Percentiles rank a stretch among this genome's conserved stretches.
These are phyloP conservation scores for Cheilosia scutellata DNA, from an alignment of 2,888 invertebrate species.

Conservation along the genomic window DNA sequence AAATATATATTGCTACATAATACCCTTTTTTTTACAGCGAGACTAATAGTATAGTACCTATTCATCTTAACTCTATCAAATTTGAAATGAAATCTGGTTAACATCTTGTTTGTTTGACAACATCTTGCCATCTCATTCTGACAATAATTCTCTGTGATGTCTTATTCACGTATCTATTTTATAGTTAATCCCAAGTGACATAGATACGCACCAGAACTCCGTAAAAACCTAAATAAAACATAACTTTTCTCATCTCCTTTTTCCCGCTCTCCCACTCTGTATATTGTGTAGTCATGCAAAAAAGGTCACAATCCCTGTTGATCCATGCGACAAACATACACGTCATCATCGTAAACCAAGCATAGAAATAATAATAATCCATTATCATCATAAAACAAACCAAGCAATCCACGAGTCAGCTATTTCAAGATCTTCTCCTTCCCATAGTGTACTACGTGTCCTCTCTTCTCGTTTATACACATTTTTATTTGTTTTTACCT, in stretches of 20 bases:
- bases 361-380: slow-evolving; percentile 62
- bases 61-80: slow-evolving; percentile 8
- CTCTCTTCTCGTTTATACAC: slow-evolving; percentile 1
- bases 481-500: slow-evolving; percentile 50
- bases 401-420: slow-evolving; percentile 52
- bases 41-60: background rate
- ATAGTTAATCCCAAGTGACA: slow-evolving; percentile 39
- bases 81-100: slow-evolving; percentile 37
- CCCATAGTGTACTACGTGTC: slow-evolving; percentile 12
- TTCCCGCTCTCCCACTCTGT: background rate
- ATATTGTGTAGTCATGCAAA: slow-evolving; percentile 2
- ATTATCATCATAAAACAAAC: slow-evolving; percentile 67
- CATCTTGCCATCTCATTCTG: background rate
- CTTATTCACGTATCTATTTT: slow-evolving; percentile 39
- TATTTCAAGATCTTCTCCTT: slow-evolving; percentile 10
- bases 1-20: too few species aligned
- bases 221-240: slow-evolving; percentile 45
- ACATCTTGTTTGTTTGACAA: slow-evolving; percentile 21
- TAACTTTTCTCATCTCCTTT: background rate
- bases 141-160: slow-evolving; percentile 11
- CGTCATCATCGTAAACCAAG: slow-evolving; percentile 59
- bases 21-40: too few species aligned
- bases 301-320: slow-evolving; percentile 56
- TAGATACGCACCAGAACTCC: slow-evolving; percentile 35
- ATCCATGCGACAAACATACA: slow-evolving; percentile 57